A percentile compares a stretch with the other conserved stretches of the same genome.
phyloP scores from a whole-genome alignment of 2,797 vertebrate genomes.

The Coreius guichenoti region DNA sequence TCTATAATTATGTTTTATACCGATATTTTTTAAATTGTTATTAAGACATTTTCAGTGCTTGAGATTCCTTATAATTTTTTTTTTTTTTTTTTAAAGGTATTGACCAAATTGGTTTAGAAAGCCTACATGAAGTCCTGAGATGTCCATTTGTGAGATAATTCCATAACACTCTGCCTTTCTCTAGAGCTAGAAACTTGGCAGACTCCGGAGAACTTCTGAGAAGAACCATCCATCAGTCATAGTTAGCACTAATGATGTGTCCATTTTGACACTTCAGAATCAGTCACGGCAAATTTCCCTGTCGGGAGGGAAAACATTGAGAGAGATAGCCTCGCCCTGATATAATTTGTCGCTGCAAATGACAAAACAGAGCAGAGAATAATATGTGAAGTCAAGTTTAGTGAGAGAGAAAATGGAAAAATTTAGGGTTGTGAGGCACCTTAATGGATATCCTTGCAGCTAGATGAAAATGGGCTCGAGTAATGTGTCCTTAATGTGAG shows the following conservation, averaged over 20 bases:
- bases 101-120: slow-evolving; percentile 36
- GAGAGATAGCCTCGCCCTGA: slow-evolving; percentile 81
- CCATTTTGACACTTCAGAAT: slow-evolving; percentile 85
- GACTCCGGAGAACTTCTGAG: slow-evolving; percentile 77
- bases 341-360: slow-evolving; percentile 84
- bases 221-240: slow-evolving; percentile 78
- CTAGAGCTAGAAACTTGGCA: slow-evolving; percentile 61
- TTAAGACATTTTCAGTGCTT: neutral
- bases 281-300: slow-evolving; percentile 81
- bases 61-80: neutral
- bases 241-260: slow-evolving; percentile 80
- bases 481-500: slow-evolving; percentile 83
- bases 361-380: slow-evolving; percentile 84
- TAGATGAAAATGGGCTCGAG: slow-evolving; percentile 79
- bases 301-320: slow-evolving; percentile 77
- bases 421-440: slow-evolving; percentile 83
- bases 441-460: slow-evolving; percentile 87
- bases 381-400: slow-evolving; percentile 87
- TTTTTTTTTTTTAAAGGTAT: neutral
- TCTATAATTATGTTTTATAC: neutral
- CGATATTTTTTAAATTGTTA: neutral
- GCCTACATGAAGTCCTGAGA: slow-evolving; percentile 38
- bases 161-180: slow-evolving; percentile 38
- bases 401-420: slow-evolving; percentile 88
- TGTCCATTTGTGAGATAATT: slow-evolving; percentile 61